Conservation (phyloP, 2,797 vertebrate genomes). For the Rhabdophis nuchalis region DNA sequence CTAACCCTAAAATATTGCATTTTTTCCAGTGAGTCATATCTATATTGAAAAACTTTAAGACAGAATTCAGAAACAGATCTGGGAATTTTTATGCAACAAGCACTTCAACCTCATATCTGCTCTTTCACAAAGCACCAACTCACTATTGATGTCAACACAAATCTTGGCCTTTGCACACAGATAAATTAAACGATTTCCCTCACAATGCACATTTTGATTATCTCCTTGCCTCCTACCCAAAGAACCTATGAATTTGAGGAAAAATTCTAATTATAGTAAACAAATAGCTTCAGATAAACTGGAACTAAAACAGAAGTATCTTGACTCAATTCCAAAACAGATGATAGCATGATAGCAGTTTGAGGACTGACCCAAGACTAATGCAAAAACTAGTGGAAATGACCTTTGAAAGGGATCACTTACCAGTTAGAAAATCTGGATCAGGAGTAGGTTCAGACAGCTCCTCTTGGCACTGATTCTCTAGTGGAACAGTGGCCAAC, state of each 20-base stretch:
- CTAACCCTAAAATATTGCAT: not conserved
- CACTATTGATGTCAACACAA: not conserved
- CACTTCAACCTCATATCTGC: not conserved
- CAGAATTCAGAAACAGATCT: not conserved
- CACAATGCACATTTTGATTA: not conserved
- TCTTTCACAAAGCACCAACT: not conserved
- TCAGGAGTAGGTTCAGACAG: constrained; percentile 91
- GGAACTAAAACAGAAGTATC: not conserved
- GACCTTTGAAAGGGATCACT: constrained; percentile 19
- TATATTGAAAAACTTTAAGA: not conserved
- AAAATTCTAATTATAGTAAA: not conserved
- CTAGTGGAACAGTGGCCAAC: constrained; percentile 88
- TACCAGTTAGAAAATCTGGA: constrained; percentile 93
- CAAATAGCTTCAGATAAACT: not conserved
- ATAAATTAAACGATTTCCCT: not conserved
- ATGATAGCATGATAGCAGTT: not conserved
- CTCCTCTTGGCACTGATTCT: constrained; percentile 94
- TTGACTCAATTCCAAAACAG: not conserved
- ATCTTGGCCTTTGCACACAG: not conserved
- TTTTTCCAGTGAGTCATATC: not conserved
- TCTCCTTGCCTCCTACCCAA: not conserved
- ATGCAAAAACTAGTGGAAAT: not conserved
- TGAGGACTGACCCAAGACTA: not conserved
- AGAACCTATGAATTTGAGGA: not conserved
- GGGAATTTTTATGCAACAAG: not conserved